These are phyloP conservation scores for Morus bassanus DNA, from an alignment of 2,797 vertebrate species.

Conservation along the genomic window DNA sequence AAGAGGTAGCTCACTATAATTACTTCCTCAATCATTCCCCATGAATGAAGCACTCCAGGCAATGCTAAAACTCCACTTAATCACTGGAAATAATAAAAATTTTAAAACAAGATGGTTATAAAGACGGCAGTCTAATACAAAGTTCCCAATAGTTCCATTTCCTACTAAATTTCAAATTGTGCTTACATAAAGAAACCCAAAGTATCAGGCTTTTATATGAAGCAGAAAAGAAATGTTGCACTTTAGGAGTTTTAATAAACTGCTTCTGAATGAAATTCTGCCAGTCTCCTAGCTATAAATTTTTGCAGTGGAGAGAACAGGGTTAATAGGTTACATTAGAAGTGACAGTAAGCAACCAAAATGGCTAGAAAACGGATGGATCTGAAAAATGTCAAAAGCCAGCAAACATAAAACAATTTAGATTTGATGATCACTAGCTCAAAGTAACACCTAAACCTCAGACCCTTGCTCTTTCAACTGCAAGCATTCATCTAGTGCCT, in stretches of 20 bases:
- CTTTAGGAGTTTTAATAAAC: constrained; percentile 37
- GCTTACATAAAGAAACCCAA: constrained; percentile 39
- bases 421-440: not conserved
- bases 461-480: not conserved
- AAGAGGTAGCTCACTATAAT: constrained; percentile 63
- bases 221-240: constrained; percentile 29
- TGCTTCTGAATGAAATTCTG: not conserved
- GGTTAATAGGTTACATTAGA: not conserved
- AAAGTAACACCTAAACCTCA: not conserved
- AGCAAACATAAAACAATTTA: not conserved
- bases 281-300: not conserved
- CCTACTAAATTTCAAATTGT: constrained; percentile 42
- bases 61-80: constrained; percentile 70
- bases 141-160: constrained; percentile 62
- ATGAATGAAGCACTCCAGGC: constrained; percentile 67
- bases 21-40: constrained; percentile 71
- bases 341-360: not conserved
- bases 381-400: not conserved
- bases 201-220: constrained; percentile 16
- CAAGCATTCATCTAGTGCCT: not conserved
- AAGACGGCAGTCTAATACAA: too few species aligned
- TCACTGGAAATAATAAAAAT: constrained; percentile 68
- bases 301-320: not conserved
- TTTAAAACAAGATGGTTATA: too few species aligned
- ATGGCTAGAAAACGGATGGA: not conserved